Evolutionary conservation across 2,888 invertebrate genomes (phyloP).

Genomic region (Parapristionchus giblindavisi): DNA sequence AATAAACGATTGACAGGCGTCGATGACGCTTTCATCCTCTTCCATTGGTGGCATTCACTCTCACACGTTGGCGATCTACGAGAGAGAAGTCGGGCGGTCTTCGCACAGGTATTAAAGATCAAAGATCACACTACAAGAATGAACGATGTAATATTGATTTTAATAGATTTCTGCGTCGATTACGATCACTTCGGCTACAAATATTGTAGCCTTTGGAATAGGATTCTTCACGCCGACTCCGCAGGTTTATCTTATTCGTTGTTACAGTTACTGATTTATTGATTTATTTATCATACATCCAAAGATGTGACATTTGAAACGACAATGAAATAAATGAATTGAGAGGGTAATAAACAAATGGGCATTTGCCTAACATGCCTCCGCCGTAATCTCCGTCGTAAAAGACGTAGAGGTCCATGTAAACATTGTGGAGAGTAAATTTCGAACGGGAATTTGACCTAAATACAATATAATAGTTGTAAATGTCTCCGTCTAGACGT

Average conservation of each 20-base stretch:
- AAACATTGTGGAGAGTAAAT: no score
- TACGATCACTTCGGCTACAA: conserved; percentile 67
- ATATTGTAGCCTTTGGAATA: conserved; percentile 68
- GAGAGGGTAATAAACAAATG: no score
- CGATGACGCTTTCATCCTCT: conserved; percentile 67
- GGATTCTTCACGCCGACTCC: conserved; percentile 67
- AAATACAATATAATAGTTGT: no score
- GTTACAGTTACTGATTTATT: not conserved
- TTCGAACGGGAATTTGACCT: no score
- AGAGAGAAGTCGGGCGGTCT: conserved; percentile 25
- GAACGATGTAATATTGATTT: not conserved
- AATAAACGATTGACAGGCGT: conserved; percentile 51
- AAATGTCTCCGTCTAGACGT: no score
- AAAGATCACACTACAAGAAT: not conserved
- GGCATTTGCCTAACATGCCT: no score
- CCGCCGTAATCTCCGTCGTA: no score
- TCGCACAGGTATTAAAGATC: conserved; percentile 12
- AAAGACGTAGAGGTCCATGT: no score
- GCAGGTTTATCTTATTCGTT: conserved; percentile 50
- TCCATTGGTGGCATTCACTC: conserved; percentile 64
- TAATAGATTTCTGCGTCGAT: conserved; percentile 58
- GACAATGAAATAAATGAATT: not conserved
- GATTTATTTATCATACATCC: conserved; percentile 6
- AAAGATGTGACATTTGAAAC: not conserved
- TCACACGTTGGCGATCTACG: conserved; percentile 40